Evolutionary conservation across 2,797 vertebrate genomes (phyloP), one percentile per base, ranked within the genome.

Genomic region (Microctenopoma stevenorrisi): DNA sequence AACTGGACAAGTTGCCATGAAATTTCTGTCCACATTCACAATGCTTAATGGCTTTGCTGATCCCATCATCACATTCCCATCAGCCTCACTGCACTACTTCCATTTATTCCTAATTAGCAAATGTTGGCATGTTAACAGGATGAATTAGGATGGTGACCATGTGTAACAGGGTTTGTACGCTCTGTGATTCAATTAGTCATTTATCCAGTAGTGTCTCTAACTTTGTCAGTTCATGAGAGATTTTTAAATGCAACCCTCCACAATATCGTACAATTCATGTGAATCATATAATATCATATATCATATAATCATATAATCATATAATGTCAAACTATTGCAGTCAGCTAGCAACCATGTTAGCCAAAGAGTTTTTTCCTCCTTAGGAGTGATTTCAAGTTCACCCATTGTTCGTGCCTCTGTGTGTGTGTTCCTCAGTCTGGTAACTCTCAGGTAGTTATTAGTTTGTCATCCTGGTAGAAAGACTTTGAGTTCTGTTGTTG

Each of bases 21-120:
- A 55, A 33, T 30, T 15, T 46, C 43, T 15, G n/a, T 9, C 4
- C 13, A 38, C 25, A 5, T 8, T 58, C 2, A 18, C 11, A 14
- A 18, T 43, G 6, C 42, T 4, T 15, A 30, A 18, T 50, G 18
- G 33, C 43, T 59, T 59, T 52, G 50, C 8, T 74, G 52, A 64
- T 55, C 9, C 14, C 56, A 28, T 14, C 7, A 40, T 8, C 13
- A 25, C 35, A 40, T 46, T 44, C 8, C 15, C 10, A 7, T n/a
- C 15, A 30, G 5, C 42, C 26, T 16, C 3, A 18, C 5, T 7
- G 30, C 40, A 42, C 15, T 33, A 22, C 18, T 35, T 35, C 25
- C 30, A 5, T 13, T 63, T 42, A 14, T 5, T 33, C 5, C 4
- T 5, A 22, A 14, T 64, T 46, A 51, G 48, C 25, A 25, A 47